Base-by-base conservation (phyloP, 2,888 invertebrate species). In the Thysanoteuthis rhombus region DNA sequence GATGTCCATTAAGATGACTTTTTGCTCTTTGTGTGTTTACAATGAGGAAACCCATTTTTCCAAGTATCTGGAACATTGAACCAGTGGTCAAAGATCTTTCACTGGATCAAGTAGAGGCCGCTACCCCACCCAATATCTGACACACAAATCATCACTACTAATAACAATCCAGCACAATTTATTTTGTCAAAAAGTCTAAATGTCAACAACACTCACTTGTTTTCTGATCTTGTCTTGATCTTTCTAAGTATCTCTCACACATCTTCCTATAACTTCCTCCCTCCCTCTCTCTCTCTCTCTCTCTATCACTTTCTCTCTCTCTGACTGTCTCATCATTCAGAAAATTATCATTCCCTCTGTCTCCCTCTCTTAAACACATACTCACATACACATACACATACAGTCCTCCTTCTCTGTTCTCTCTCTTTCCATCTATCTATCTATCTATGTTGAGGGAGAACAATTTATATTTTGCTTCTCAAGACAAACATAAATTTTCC, bases 31-130 rank as follows among this genome's bases (percentile, higher is more conserved):
- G 75, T 75, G 75, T 75, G 75, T 75, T n/a, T 75, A 75, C n/a
- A 75, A 75, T 75, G n/a, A n/a, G n/a, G 75, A 75, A 75, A 75
- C n/a, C 75, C 75, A 75, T 75, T 75, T 75, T 75, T 75, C 75
- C n/a, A 16, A 75, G 75, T 75, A 75, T 75, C n/a, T 36, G n/a
- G n/a, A 75, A 75, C 75, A 16, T n/a, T 75, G n/a, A 75, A 75
- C 36, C 75, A 75, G n/a, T 75, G 75, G 75, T 75, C 75, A 75
- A 75, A 75, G 75, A 75, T 75, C 75, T 75, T 75, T 75, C 10
- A 75, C 75, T 75, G n/a, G 75, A 75, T 75, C 36, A 75, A 75
- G 75, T 75, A 75, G 75, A n/a, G 75, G 75, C 5, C 12, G n/a
- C 75, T 12, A 12, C n/a, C n/a, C 25, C 75, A 36, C n/a, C 19